phyloP scores from a whole-genome alignment of 2,113 vertebrate genomes.

The Phaethornis superciliosus region DNA sequence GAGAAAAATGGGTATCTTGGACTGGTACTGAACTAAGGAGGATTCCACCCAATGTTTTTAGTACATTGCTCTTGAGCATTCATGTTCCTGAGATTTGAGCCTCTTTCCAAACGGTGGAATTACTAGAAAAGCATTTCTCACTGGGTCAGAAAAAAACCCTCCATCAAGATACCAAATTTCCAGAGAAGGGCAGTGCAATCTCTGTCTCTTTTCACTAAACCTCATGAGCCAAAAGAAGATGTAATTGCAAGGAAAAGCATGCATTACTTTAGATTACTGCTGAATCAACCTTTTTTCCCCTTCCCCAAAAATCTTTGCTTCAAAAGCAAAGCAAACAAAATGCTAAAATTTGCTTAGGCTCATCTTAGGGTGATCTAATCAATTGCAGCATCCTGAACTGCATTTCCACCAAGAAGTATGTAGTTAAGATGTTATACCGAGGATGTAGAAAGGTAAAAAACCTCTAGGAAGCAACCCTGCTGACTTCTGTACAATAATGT shows the following conservation, averaged over 20 bases:
- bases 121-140: background rate
- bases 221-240: background rate
- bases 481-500: background rate
- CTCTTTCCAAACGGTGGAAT: background rate
- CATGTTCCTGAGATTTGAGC: rapidly evolving
- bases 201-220: background rate
- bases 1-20: background rate
- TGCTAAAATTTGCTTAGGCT: background rate
- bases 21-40: background rate
- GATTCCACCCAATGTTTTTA: background rate
- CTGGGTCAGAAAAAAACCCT: background rate
- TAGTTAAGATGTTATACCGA: background rate
- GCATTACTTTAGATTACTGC: background rate
- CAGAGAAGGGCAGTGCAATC: background rate
- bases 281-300: background rate
- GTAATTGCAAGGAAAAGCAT: background rate
- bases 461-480: background rate
- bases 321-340: too few species aligned
- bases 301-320: background rate
- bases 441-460: background rate
- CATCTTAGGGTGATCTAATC: background rate
- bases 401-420: background rate
- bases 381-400: background rate
- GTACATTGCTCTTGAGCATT: background rate
- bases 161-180: background rate